Percentiles rank a stretch among this genome's conserved stretches.
Conservation (phyloP, 2,113 vertebrate species). For the Neotragus moschatus region DNA sequence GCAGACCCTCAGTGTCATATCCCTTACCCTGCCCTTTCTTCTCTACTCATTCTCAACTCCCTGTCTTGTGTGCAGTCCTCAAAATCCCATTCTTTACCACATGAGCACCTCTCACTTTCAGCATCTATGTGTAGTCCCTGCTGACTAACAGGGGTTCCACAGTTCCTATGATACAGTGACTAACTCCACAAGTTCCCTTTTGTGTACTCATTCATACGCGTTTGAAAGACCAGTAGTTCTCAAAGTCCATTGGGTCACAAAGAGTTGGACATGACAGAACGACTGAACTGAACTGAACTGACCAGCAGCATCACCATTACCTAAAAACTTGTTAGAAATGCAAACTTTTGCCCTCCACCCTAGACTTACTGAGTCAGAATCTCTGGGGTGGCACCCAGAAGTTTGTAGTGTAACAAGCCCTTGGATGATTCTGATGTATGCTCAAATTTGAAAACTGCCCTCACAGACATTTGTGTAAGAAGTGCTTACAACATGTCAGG, state of each 20-base stretch:
- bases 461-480: neutral
- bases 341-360: neutral
- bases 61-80: neutral
- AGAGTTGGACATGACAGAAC: neutral
- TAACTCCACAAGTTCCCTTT: neutral
- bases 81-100: neutral
- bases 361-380: neutral
- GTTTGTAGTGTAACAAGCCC: neutral
- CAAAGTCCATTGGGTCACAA: neutral
- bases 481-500: neutral
- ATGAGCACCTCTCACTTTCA: neutral
- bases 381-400: neutral
- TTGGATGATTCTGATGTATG: neutral
- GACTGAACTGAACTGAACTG: neutral
- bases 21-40: neutral
- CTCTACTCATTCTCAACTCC: neutral
- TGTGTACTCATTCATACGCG: neutral
- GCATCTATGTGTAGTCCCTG: neutral
- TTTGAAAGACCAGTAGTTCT: neutral
- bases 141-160: neutral
- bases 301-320: neutral
- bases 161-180: neutral
- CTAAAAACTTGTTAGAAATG: neutral
- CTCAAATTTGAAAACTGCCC: neutral
- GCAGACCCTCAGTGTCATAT: neutral